phyloP scores from a whole-genome alignment of 2,113 vertebrate genomes.

The Bucco capensis region DNA sequence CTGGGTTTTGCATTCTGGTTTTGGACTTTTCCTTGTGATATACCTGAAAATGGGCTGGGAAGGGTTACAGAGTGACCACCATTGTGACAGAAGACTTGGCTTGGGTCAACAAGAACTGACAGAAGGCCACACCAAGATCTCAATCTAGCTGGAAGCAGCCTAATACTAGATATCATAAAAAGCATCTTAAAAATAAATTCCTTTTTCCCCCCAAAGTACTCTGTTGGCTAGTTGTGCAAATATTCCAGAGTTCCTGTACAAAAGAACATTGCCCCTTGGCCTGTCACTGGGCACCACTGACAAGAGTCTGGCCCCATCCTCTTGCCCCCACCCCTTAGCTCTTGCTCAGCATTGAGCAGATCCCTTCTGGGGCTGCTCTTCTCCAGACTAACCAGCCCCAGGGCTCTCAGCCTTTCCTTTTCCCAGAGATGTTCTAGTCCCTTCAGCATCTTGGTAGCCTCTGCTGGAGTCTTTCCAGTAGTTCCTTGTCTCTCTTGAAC shows the following conservation, averaged over 20 bases:
- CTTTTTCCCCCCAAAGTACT: not conserved
- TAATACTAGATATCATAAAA: not conserved
- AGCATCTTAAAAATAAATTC: not conserved
- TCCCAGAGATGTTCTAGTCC: too few species aligned
- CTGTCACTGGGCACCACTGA: too few species aligned
- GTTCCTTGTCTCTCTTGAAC: too few species aligned
- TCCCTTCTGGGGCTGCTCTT: too few species aligned
- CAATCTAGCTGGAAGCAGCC: not conserved
- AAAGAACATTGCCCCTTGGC: too few species aligned
- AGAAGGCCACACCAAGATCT: not conserved
- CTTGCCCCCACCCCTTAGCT: too few species aligned
- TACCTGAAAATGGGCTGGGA: not conserved
- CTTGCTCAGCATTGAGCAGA: too few species aligned
- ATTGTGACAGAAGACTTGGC: not conserved
- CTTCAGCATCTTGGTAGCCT: too few species aligned
- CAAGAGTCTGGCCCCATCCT: too few species aligned
- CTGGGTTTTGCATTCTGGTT: not conserved
- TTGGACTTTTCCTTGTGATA: not conserved
- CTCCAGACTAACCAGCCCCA: too few species aligned
- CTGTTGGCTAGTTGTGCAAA: not conserved
- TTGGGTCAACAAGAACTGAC: not conserved
- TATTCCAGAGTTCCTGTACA: not conserved
- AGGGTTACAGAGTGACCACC: not conserved
- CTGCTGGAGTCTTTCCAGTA: too few species aligned
- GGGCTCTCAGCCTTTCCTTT: too few species aligned